Evolutionary conservation across 2,797 vertebrate species (phyloP), one percentile per base, ranked within the genome.

Genomic region (Valencia hispanica): DNA sequence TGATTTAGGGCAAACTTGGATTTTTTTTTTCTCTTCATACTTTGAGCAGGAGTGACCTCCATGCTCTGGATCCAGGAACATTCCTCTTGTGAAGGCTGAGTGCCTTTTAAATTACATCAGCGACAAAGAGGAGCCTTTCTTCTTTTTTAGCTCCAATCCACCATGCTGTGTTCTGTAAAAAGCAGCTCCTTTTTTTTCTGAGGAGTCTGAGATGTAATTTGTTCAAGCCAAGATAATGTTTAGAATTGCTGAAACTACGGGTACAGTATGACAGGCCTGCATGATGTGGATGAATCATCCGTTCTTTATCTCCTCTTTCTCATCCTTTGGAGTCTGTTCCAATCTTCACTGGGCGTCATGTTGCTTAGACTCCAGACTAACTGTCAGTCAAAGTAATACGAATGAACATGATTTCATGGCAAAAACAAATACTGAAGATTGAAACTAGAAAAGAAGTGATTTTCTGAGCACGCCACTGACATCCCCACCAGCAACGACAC

Each of bases 1-100:
- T 34, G 63, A 77, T 32, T 72, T 11, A 72, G 71, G 14, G 5
- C 15, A 63, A 36, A 34, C 70, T 27, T 50, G 27, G n/a, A 47
- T 10, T 22, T 73, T 70, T 63, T 36, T 43, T 70, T n/a, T n/a
- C n/a, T 45, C 27, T 39, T 10, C 15, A 11, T 55, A 45, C 68
- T 61, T 72, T 17, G 36, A 70, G 25, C 47, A 45, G 27, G 34
- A 66, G 36, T 74, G 77, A 85, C 85, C 48, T 75, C 68, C 12
- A 30, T 7, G 50, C 53, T 88, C 74, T 79, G 74, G 79, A 87
- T 36, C 79, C 76, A 79, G 86, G 78, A 53, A 43, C 74, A 66
- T 84, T 84, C 83, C 73, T 85, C 45, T 80, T 53, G 70, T 53
- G 71, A 73, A 79, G 87, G 82, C 78, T 55, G 51, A 82, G 84